A percentile compares a stretch with the other conserved stretches of the same genome.
These are phyloP conservation scores for Buphagus erythrorhynchus DNA, from an alignment of 2,797 vertebrate genomes.

Conservation along the genomic window DNA sequence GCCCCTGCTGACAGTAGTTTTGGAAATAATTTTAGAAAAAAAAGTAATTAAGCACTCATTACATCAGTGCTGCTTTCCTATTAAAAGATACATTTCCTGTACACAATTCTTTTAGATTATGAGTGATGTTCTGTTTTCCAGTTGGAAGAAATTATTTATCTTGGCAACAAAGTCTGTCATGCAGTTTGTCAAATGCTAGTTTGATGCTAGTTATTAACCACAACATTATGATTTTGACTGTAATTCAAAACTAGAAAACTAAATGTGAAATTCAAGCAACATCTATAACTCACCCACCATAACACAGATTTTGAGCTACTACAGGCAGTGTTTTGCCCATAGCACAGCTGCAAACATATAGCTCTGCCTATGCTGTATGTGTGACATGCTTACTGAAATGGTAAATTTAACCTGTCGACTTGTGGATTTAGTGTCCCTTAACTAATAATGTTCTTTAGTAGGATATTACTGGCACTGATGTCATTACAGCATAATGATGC, in stretches of 20 bases:
- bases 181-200: not conserved
- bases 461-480: not conserved
- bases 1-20: not conserved
- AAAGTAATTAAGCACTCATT: not conserved
- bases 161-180: not conserved
- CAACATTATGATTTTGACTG: not conserved
- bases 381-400: not conserved
- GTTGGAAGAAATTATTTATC: conserved; percentile 18
- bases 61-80: not conserved
- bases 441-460: not conserved
- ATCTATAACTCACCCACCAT: not conserved
- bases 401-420: not conserved
- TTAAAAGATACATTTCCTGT: not conserved
- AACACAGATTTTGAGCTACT: not conserved
- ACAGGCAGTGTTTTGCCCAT: not conserved
- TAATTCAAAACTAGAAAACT: conserved; percentile 9
- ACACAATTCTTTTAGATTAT: conserved; percentile 5
- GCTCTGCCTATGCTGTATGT: not conserved
- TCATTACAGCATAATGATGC: not conserved
- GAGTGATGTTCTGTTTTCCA: conserved; percentile 25
- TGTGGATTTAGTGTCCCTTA: not conserved
- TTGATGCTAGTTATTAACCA: conserved; percentile 5
- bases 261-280: not conserved
- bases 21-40: not conserved
- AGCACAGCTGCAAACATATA: not conserved